Conservation (phyloP, 2,888 invertebrate genomes). For the Eucera pruinosa region DNA sequence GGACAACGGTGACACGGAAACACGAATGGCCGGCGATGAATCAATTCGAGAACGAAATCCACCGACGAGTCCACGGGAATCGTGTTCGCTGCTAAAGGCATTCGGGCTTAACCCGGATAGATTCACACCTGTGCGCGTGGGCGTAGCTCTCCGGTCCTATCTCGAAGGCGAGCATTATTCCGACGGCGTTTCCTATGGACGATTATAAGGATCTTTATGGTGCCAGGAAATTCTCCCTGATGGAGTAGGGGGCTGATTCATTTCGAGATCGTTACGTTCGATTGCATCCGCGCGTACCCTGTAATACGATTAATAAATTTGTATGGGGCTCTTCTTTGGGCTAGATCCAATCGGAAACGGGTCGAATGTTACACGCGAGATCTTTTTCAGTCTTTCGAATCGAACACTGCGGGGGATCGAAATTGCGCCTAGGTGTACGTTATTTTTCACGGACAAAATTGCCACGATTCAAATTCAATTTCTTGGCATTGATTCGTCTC, state of each 20-base stretch:
- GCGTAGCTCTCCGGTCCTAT: constrained; percentile 50
- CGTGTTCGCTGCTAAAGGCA: constrained; percentile 37
- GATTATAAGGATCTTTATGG: constrained; percentile 57
- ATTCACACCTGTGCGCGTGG: constrained; percentile 72
- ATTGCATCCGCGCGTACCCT: constrained; percentile 39
- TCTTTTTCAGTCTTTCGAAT: neutral
- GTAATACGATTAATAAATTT: constrained; percentile 58
- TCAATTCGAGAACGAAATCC: constrained; percentile 44
- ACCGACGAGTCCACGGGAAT: constrained; percentile 32
- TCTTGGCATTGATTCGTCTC: too few relatives aligned
- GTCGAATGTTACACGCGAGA: constrained; percentile 14
- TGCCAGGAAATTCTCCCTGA: constrained; percentile 31
- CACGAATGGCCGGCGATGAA: constrained; percentile 43
- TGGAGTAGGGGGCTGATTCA: constrained; percentile 45
- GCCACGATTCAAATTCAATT: too few relatives aligned
- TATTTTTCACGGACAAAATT: too few relatives aligned
- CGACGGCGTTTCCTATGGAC: constrained; percentile 31
- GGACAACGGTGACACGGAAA: constrained; percentile 51
- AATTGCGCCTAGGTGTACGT: neutral
- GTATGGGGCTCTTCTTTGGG: constrained; percentile 8
- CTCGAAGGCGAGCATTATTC: constrained; percentile 47
- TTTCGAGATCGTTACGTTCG: constrained; percentile 50
- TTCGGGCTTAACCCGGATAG: constrained; percentile 49
- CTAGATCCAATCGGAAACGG: constrained; percentile 21
- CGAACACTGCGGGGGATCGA: constrained; percentile 15